A percentile compares a stretch with the other conserved stretches of the same genome.
phyloP scores from a whole-genome alignment of 2,113 vertebrate genomes.

The Monopterus albus region DNA sequence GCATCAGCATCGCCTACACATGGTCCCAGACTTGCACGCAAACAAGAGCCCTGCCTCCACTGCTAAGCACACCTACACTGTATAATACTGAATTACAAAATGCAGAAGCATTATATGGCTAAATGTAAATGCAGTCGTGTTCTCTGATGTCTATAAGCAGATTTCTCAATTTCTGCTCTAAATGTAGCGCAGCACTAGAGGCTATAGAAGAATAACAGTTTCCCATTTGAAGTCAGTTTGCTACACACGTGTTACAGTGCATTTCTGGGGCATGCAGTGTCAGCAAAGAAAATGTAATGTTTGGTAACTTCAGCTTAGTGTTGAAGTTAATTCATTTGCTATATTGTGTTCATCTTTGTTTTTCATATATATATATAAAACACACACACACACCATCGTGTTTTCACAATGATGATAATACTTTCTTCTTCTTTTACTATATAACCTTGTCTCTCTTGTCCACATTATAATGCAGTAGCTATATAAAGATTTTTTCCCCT shows the following conservation, averaged over 20 bases:
- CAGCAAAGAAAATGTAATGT: background rate
- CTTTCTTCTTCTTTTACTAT: background rate
- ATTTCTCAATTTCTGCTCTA: slow-evolving; percentile 62
- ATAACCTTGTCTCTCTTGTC: slow-evolving; percentile 34
- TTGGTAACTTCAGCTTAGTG: background rate
- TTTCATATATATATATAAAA: too few relatives aligned
- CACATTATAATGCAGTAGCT: slow-evolving; percentile 22
- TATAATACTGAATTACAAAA: slow-evolving; percentile 69
- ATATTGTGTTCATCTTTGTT: background rate
- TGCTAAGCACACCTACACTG: slow-evolving; percentile 74
- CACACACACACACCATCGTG: too few relatives aligned
- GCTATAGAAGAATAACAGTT: slow-evolving; percentile 35
- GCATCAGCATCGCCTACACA: slow-evolving; percentile 83
- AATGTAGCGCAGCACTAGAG: slow-evolving; percentile 54
- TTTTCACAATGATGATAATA: background rate
- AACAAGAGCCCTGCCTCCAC: slow-evolving; percentile 73
- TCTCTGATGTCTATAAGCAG: slow-evolving; percentile 44
- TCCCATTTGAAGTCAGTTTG: slow-evolving; percentile 12
- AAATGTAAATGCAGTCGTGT: slow-evolving; percentile 51
- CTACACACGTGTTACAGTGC: slow-evolving; percentile 8
- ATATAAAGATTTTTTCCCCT: slow-evolving; percentile 38
- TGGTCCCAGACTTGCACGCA: slow-evolving; percentile 77
- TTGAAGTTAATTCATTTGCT: background rate
- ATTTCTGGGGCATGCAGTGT: background rate
- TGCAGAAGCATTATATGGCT: slow-evolving; percentile 63